These are phyloP conservation scores for Anorthoa munda DNA, from an alignment of 2,888 invertebrate species.

Conservation along the genomic window DNA sequence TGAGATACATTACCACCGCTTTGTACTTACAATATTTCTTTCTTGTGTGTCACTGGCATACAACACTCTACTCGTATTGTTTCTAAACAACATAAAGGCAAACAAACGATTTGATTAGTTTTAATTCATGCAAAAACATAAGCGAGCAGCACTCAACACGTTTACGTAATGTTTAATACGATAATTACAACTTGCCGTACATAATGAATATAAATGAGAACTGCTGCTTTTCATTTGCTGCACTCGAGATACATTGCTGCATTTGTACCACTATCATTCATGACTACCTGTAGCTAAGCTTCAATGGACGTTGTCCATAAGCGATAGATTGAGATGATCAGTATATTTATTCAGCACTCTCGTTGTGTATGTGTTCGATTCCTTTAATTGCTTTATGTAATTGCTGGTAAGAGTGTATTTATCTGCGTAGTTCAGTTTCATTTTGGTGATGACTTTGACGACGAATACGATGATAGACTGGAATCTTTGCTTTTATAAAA, in stretches of 20 bases:
- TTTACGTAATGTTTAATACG: conserved; percentile 76
- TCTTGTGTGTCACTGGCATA: conserved; percentile 13
- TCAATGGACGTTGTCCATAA: conserved; percentile 33
- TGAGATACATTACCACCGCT: not conserved
- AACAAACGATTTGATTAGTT: conserved; percentile 65
- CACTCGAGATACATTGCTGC: conserved; percentile 39
- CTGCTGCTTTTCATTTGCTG: conserved; percentile 48
- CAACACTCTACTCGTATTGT: conserved; percentile 32
- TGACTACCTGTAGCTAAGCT: not conserved
- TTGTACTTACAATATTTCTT: not conserved
- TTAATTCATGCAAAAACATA: conserved; percentile 74
- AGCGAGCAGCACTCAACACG: conserved; percentile 70
- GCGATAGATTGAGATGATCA: conserved; percentile 53
- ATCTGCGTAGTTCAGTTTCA: conserved; percentile 57
- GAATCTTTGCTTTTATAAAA: not conserved
- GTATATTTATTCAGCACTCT: conserved; percentile 50
- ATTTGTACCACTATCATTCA: not conserved
- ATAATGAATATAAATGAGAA: conserved; percentile 79
- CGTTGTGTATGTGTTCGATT: conserved; percentile 59
- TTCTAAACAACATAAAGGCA: conserved; percentile 55
- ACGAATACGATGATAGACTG: not conserved
- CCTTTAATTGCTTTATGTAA: conserved; percentile 65
- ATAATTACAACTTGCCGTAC: conserved; percentile 76
- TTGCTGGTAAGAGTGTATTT: conserved; percentile 55
- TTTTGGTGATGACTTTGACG: conserved; percentile 22